Evolutionary conservation across 2,888 invertebrate genomes (phyloP), one percentile per base, ranked within the genome.

Genomic region (Furcula furcula): DNA sequence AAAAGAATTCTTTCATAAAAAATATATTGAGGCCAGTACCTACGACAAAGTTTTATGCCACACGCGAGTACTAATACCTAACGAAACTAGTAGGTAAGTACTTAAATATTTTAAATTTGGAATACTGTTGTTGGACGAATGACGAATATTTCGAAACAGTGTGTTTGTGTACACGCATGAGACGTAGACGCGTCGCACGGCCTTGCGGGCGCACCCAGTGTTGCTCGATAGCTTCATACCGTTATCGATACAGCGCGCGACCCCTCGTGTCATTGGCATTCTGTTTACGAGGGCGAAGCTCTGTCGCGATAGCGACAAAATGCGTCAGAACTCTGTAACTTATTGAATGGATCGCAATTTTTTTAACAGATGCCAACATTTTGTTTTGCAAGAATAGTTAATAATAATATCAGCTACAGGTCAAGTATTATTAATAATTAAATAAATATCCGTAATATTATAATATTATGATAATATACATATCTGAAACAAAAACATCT

Each of bases 211-310:
- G 67, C 69, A 65, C 52, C 71, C 74, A 85, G 85, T 83, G 86
- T 47, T 81, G 85, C 49, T 71, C 70, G 78, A 73, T 73, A 74
- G 53, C 56, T 9, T 56, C 46, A 61, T 71, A 67, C 61, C 63
- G 61, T 65, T 86, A 85, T 87, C 86, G 87, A 87, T 81, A 80
- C 63, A 57, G 54, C 59, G 54, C 53, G 48, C 71, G 75, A 72
- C 74, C 74, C 74, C 71, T 68, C 66, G 75, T 84, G 87, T 87
- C 87, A 85, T 83, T 87, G 85, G 82, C 84, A 80, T 71, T 78
- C 58, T 78, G 81, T 84, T 84, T 81, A 85, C 78, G 71, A 63
- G 71, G 69, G 68, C 74, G 74, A 74, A 66, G 69, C 68, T 61
- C 73, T 66, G 59, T 51, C 61, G 64, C 67, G 82, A 82, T 83